Percentiles rank a stretch among this genome's conserved stretches.
Evolutionary conservation across 2,888 invertebrate species (phyloP).

Genomic region (Diloba caeruleocephala): DNA sequence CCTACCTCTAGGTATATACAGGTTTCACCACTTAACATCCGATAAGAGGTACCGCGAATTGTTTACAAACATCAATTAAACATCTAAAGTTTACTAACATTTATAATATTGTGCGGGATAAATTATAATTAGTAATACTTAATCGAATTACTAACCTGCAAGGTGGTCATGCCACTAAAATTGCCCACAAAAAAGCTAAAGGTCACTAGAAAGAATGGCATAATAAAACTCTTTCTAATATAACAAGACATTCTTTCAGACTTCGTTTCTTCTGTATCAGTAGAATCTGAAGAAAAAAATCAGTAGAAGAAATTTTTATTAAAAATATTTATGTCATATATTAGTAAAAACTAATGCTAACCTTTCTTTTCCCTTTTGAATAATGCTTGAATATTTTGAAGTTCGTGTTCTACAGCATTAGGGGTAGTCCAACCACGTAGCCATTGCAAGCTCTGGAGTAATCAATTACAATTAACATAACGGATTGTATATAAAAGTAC

Average conservation of each 20-base stretch:
- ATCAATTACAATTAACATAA: background rate
- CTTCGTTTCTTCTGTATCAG: conserved; percentile 70
- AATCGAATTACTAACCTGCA: conserved; percentile 83
- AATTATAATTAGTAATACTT: no score
- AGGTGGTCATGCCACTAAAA: conserved; percentile 93
- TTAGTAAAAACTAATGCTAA: background rate
- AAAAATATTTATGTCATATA: no score
- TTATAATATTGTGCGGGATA: no score
- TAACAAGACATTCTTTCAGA: conserved; percentile 77
- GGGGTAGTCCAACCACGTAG: conserved; percentile 93
- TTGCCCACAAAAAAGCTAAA: conserved; percentile 92
- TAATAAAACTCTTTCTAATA: conserved; percentile 90
- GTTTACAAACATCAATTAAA: no score
- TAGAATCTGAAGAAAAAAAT: conserved; percentile 65
- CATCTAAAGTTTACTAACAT: no score
- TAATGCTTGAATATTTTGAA: conserved; percentile 83
- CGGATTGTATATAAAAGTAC: no score
- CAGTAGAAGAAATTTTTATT: no score
- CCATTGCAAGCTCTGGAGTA: conserved; percentile 91
- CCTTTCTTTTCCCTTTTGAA: conserved; percentile 67
- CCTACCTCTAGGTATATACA: no score
- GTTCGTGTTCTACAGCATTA: conserved; percentile 89
- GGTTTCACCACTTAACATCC: no score
- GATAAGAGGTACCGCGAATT: no score
- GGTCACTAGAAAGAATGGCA: conserved; percentile 91